phyloP scores from a whole-genome alignment of 2,888 invertebrate species.

The Acheta domesticus region DNA sequence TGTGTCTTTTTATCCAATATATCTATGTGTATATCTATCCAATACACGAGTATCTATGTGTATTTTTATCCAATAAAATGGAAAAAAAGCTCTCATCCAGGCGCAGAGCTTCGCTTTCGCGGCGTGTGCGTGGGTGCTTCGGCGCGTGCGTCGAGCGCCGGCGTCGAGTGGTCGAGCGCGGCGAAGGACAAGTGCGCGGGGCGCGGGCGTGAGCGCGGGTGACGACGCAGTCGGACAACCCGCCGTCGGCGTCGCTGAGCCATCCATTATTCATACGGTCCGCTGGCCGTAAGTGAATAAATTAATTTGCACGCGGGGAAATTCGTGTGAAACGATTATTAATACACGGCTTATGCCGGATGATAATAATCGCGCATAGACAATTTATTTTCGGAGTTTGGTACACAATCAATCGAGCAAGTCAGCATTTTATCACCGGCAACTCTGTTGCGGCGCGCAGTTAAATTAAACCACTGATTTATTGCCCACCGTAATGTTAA shows the following conservation, averaged over 20 bases:
- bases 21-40: too few relatives aligned
- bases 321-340: slow-evolving; percentile 25
- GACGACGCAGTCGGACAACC: too few relatives aligned
- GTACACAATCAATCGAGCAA: slow-evolving; percentile 27
- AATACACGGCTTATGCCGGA: slow-evolving; percentile 21
- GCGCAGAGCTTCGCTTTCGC: too few relatives aligned
- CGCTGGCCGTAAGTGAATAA: slow-evolving; percentile 27
- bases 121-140: too few relatives aligned
- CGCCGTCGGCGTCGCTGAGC: background rate
- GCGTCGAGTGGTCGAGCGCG: too few relatives aligned
- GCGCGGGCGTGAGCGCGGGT: too few relatives aligned
- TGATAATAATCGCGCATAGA: slow-evolving; percentile 27
- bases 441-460: background rate
- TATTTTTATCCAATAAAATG: too few relatives aligned
- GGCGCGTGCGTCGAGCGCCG: too few relatives aligned
- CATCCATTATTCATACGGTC: background rate
- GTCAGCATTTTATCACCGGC: slow-evolving; percentile 30
- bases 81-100: too few relatives aligned
- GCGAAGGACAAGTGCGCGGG: too few relatives aligned
- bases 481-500: slow-evolving; percentile 27
- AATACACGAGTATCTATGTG: too few relatives aligned
- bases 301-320: slow-evolving; percentile 25
- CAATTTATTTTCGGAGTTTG: slow-evolving; percentile 24
- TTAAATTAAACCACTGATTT: slow-evolving; percentile 31
- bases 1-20: too few relatives aligned